Base-by-base conservation (phyloP, 2,113 vertebrate genomes). In the Trichomycterus rosablanca region DNA sequence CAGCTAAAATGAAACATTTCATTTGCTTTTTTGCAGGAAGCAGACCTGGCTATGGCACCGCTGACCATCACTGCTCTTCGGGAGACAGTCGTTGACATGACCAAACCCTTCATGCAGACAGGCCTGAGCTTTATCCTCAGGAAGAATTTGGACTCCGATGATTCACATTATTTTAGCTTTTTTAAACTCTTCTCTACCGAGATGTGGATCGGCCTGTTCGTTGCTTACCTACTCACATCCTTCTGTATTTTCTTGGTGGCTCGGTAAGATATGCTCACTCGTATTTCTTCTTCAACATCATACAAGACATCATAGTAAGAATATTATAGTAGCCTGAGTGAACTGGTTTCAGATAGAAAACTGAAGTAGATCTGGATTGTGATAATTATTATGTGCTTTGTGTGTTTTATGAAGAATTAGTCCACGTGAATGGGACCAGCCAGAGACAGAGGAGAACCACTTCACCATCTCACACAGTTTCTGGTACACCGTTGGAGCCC, bases 391-490 rank as follows among this genome's bases (percentile, higher is more conserved):
- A 9, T 57, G 14, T 34, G 28, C 14, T 16, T 12, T 23, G 8
- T 28, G 18, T 65, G 19, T 12, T 23, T 6, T 28, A 15, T 65
- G 19, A 6, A 95, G 93, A 60, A 82, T 95, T 70, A 95, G 93
- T 68, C 93, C 92, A 2, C 75, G 71, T 28, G 91, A 94, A 59
- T 94, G 92, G 93, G 75, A 78, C 0, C 88, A 88, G 42, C 87
- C 89, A 0, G 80, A 87, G 52, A 74, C 63, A 0, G 89, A 91
- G 9, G 76, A 88, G 20, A 87, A 88, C 32, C 77, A 67, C 30
- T 93, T 93, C 34, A 91, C 90, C 1, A 71, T 93, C 42, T 72
- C 90, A 22, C 90, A 94, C 68, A 92, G 92, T 70, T 89, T 93
- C 71, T 95, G 93, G 91, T 93, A 92, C 77, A 88, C 90, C 50